Percentiles rank a stretch among this genome's conserved stretches.
These are phyloP conservation scores for Aspidoscelis tigris DNA, from an alignment of 2,113 vertebrate species.

Conservation along the genomic window DNA sequence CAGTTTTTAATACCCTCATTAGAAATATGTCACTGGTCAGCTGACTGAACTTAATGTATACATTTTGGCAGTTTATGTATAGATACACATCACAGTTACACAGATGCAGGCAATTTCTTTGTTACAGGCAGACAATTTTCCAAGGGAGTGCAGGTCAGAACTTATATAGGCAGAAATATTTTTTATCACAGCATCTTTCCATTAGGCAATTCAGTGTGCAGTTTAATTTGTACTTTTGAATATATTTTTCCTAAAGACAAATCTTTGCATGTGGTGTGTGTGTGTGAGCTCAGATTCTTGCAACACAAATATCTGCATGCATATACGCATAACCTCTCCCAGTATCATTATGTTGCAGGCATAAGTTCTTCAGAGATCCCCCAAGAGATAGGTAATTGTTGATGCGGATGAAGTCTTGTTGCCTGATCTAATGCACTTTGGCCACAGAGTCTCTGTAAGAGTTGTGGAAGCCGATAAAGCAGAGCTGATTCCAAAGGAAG, in stretches of 20 bases:
- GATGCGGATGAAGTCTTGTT: constrained; percentile 59
- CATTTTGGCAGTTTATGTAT: background rate
- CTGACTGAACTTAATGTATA: background rate
- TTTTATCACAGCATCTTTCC: background rate
- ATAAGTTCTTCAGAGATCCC: constrained; percentile 50
- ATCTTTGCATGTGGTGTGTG: too few relatives aligned
- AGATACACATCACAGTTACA: too few relatives aligned
- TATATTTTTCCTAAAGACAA: constrained; percentile 25
- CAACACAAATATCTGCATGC: constrained; percentile 29
- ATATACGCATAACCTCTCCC: background rate
- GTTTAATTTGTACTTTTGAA: background rate
- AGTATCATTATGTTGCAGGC: constrained; percentile 53
- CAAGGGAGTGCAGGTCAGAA: background rate
- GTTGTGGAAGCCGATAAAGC: constrained; percentile 65
- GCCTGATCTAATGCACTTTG: constrained; percentile 41
- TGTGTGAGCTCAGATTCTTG: constrained; percentile 30
- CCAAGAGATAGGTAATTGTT: constrained; percentile 62
- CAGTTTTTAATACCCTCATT: background rate
- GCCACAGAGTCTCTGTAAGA: constrained; percentile 54
- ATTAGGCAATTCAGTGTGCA: constrained; percentile 4
- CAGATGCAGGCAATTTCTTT: too few relatives aligned
- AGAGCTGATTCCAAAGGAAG: constrained; percentile 54
- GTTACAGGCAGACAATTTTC: background rate
- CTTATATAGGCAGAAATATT: background rate
- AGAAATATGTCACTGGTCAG: background rate